Evolutionary conservation across 1,140 invertebrate species (phyloP), one percentile per base, ranked within the genome.

Genomic region (Reticulitermes speratus): DNA sequence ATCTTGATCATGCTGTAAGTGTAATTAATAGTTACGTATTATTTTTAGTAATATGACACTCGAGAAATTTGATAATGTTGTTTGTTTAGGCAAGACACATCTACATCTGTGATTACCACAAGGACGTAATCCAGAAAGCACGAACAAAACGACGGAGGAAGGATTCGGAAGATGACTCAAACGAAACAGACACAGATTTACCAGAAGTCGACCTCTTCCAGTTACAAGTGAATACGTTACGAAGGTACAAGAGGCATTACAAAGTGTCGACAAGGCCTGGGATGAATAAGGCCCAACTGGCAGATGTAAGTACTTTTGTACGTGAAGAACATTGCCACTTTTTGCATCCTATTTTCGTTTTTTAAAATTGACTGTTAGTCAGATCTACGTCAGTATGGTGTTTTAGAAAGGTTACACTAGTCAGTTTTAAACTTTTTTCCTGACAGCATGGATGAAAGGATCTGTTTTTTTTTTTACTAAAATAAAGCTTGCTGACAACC

Each of bases 21-120:
- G 86, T 84, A 85, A 81, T 44, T 75, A 30, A 75, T 8, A 11
- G n/a, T 30, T 83, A 30, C 1, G 55, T 45, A 21, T 5, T 48
- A 11, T 84, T 11, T 14, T 38, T n/a, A 0, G 3, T 21, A 21
- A 84, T 16, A 21, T 21, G 6, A 84, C 14, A 55, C 1, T 55
- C 55, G 16, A 21, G 0, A 21, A 45, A 38, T 30, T 84, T 23
- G 3, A 44, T 48, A 23, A 25, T 84, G 23, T 84, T 84, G 3
- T 75, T 75, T 75, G 8, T 93, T 30, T 91, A 98, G 97, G 97
- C 96, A 65, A 93, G 96, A 88, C 98, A 99, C 89, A 98, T 96
- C 89, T 99, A 99, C 90, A 99, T 99, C 89, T 99, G 98, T 93
- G 98, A 99, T 90, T 95, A 96, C 90, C 98, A 99, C 90, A 99